These are phyloP conservation scores for Catalaphyllia jardinei DNA, from an alignment of 64 coral and sea anemone genomes.

Conservation along the genomic window DNA sequence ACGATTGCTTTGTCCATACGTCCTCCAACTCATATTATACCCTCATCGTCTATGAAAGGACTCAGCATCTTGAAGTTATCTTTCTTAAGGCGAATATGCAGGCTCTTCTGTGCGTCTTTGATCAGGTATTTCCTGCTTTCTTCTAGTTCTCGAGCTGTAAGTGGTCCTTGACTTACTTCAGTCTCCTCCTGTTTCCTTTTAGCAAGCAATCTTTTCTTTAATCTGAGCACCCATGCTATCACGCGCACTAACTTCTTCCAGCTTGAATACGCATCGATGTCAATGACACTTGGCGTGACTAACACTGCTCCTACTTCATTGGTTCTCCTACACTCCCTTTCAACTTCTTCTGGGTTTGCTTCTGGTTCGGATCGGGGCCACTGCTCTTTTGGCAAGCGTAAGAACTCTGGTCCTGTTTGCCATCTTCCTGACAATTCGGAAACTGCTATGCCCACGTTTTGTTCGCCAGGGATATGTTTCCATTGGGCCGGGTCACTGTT, in stretches of 20 bases:
- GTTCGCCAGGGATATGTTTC: no score
- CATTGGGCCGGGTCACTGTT: no score
- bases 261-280: neutral
- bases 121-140: neutral
- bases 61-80: no score
- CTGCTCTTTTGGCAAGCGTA: conserved; percentile 17
- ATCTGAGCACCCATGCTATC: conserved; percentile 1
- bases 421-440: conserved; percentile 32
- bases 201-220: neutral
- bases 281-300: neutral
- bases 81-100: no score
- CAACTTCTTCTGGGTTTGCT: neutral
- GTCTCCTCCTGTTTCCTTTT: neutral
- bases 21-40: no score
- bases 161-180: neutral
- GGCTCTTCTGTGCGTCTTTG: neutral
- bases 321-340: conserved; percentile 7
- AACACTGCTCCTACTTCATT: neutral
- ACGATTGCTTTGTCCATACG: no score
- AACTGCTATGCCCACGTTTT: neutral
- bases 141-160: neutral
- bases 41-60: no score
- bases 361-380: neutral
- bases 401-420: conserved; percentile 3
- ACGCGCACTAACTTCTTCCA: conserved; percentile 32